phyloP scores from a whole-genome alignment of 2,113 vertebrate species.

The Pelecanoides urinatrix region DNA sequence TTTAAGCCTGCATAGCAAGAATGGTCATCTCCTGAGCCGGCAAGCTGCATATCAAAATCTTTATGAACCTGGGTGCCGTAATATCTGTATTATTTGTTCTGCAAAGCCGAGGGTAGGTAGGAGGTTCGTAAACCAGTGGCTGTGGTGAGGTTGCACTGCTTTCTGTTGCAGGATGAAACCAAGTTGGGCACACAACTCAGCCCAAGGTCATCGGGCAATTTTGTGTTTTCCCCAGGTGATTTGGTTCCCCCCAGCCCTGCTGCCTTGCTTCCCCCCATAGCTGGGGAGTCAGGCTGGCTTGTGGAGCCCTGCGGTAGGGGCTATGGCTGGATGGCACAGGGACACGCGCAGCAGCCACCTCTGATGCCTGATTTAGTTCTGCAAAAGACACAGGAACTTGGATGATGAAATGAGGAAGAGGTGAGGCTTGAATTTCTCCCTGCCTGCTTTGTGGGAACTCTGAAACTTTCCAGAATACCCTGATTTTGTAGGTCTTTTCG shows the following conservation, averaged over 20 bases:
- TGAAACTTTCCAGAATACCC: background rate
- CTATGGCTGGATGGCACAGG: background rate
- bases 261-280: background rate
- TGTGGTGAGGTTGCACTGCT: fast-evolving
- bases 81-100: background rate
- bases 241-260: background rate
- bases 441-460: background rate
- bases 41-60: background rate
- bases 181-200: background rate
- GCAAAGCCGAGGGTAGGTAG: fast-evolving
- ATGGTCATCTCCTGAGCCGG: background rate
- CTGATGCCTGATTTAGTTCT: background rate
- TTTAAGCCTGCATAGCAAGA: background rate
- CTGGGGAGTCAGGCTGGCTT: background rate
- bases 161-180: background rate
- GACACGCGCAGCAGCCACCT: fast-evolving
- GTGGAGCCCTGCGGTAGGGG: fast-evolving
- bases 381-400: background rate
- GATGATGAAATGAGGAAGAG: slow-evolving; percentile 31
- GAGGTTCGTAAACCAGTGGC: background rate
- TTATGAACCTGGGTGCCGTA: background rate
- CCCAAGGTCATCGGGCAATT: fast-evolving
- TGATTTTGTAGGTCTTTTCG: background rate
- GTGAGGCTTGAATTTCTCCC: background rate
- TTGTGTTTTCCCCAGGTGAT: background rate